Evolutionary conservation across 2,888 invertebrate genomes (phyloP).

Genomic region (Drosophila eohydei): DNA sequence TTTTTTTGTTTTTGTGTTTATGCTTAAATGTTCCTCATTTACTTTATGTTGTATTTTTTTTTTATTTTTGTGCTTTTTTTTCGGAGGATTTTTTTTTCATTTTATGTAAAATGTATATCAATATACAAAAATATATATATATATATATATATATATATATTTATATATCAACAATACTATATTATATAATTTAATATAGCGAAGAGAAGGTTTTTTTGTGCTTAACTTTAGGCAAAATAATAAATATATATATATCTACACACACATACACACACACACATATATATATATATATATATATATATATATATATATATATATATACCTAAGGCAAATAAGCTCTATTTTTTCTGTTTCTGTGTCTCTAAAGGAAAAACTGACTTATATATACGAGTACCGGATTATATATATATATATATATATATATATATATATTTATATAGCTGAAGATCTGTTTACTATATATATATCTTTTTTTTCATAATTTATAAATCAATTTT

Average conservation of each 20-base stretch:
- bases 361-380: conserved; percentile 62
- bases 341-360: conserved; percentile 66
- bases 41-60: conserved; percentile 65
- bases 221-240: conserved; percentile 55
- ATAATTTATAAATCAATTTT: conserved; percentile 71
- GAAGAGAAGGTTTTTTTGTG: conserved; percentile 56
- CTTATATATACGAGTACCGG: conserved; percentile 51
- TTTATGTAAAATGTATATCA: conserved; percentile 43
- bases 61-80: conserved; percentile 71
- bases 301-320: conserved; percentile 27
- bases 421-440: conserved; percentile 53
- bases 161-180: conserved; percentile 30
- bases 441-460: conserved; percentile 70
- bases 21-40: conserved; percentile 71
- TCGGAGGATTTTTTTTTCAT: conserved; percentile 50
- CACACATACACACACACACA: conserved; percentile 32
- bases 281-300: conserved; percentile 34
- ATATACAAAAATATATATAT: conserved; percentile 1
- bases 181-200: conserved; percentile 40
- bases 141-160: conserved; percentile 23
- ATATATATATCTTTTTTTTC: conserved; percentile 63
- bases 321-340: conserved; percentile 62
- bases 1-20: conserved; percentile 56
- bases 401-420: conserved; percentile 43
- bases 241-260: conserved; percentile 44